These are phyloP conservation scores for Scolopax bukidnonensis DNA, from an alignment of 2,797 vertebrate species.

Conservation along the genomic window DNA sequence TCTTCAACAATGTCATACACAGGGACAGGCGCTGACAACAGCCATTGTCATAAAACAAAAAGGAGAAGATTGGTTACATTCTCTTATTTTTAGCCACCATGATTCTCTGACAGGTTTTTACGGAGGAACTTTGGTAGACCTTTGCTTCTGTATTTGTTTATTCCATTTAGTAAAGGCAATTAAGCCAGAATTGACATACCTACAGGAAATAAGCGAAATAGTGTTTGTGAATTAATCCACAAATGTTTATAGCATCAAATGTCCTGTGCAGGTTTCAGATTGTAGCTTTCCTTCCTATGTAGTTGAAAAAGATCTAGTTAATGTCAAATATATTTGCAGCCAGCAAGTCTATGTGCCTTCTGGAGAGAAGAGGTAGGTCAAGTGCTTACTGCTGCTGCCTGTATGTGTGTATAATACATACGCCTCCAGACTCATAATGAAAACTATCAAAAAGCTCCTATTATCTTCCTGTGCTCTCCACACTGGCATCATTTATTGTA, in stretches of 20 bases:
- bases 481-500: accelerated
- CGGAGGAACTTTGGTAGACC: not conserved
- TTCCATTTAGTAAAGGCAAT: not conserved
- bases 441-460: not conserved
- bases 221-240: not conserved
- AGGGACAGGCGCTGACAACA: not conserved
- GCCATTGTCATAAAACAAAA: not conserved
- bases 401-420: not conserved
- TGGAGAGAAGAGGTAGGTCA: not conserved
- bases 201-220: not conserved
- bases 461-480: not conserved
- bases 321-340: not conserved
- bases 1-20: not conserved
- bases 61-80: not conserved
- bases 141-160: not conserved
- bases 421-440: not conserved
- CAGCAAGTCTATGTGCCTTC: not conserved
- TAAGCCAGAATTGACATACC: not conserved
- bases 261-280: not conserved
- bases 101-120: not conserved
- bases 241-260: not conserved
- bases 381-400: not conserved
- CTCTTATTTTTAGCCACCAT: not conserved
- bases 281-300: not conserved
- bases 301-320: not conserved